These are phyloP conservation scores for Hyperoplus lanceolatus DNA, from an alignment of 2,797 vertebrate species.

Conservation along the genomic window DNA sequence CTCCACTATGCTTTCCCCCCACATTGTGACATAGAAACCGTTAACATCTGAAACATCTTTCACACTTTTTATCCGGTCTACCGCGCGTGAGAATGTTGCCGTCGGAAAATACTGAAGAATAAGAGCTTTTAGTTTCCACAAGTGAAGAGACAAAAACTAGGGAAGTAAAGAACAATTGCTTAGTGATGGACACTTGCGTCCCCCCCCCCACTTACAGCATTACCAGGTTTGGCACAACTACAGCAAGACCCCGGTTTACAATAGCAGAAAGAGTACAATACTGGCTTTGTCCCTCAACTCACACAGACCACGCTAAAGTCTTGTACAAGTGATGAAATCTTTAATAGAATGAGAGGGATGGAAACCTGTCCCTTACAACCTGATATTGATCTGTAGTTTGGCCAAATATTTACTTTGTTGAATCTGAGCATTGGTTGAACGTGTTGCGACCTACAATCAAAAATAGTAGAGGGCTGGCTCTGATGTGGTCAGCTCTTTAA, in stretches of 20 bases:
- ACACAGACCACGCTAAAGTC: constrained; percentile 62
- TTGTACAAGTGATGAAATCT: constrained; percentile 47
- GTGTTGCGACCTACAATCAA: not conserved
- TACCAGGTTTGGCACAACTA: constrained; percentile 67
- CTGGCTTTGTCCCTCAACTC: constrained; percentile 67
- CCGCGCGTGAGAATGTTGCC: not conserved
- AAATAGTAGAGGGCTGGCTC: not conserved
- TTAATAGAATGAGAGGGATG: constrained; percentile 10
- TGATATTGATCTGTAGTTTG: not conserved
- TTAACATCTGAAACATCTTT: constrained; percentile 7
- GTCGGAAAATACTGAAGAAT: constrained; percentile 6
- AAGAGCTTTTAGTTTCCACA: constrained; percentile 36
- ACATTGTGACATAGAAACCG: constrained; percentile 35
- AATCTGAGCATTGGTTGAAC: not conserved
- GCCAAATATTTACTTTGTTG: not conserved
- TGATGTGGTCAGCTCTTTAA: not conserved
- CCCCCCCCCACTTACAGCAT: constrained; percentile 56
- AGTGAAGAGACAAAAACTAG: constrained; percentile 42
- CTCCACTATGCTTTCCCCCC: constrained; percentile 29
- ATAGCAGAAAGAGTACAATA: constrained; percentile 64
- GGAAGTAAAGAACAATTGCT: constrained; percentile 69
- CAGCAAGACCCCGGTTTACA: constrained; percentile 64
- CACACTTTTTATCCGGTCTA: not conserved
- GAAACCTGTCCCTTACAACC: constrained; percentile 29
- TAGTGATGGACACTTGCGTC: constrained; percentile 68